Evolutionary conservation across 2,797 vertebrate genomes (phyloP).

Genomic region (Poecilia wingei): DNA sequence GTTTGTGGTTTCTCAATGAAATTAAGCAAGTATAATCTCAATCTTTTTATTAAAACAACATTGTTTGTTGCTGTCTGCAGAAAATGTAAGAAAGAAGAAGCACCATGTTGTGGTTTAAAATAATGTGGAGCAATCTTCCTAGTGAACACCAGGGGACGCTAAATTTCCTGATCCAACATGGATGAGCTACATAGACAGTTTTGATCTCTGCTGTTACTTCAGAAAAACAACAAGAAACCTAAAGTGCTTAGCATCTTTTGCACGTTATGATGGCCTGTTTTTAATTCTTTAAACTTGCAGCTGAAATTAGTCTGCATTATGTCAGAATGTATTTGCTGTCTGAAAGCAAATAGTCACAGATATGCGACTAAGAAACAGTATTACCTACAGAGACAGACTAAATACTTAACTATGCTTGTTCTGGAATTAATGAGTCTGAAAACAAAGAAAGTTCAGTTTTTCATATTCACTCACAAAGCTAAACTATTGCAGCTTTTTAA

Average conservation of each 20-base stretch:
- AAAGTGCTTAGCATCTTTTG: not conserved
- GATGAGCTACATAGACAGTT: conserved; percentile 27
- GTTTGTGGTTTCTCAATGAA: too few relatives aligned
- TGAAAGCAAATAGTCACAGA: not conserved
- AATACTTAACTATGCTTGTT: not conserved
- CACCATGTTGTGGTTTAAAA: not conserved
- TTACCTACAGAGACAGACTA: not conserved
- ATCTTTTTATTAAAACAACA: not conserved
- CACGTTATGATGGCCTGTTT: not conserved
- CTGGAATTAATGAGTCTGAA: not conserved
- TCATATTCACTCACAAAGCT: conserved; percentile 17
- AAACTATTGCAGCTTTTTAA: not conserved
- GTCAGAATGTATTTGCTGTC: not conserved
- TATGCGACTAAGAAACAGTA: not conserved
- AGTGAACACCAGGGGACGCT: conserved; percentile 55
- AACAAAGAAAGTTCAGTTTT: not conserved
- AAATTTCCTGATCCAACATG: conserved; percentile 19
- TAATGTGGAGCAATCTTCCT: conserved; percentile 6
- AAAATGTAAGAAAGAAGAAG: not conserved
- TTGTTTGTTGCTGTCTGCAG: not conserved
- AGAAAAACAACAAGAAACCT: not conserved
- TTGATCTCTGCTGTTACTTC: conserved; percentile 9
- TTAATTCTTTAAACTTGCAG: not conserved
- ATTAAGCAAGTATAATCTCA: not conserved
- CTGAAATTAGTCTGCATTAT: not conserved